Percentiles rank a stretch among this genome's conserved stretches.
These are phyloP conservation scores for Bradypus variegatus DNA, from an alignment of 2,797 vertebrate genomes.

Conservation along the genomic window DNA sequence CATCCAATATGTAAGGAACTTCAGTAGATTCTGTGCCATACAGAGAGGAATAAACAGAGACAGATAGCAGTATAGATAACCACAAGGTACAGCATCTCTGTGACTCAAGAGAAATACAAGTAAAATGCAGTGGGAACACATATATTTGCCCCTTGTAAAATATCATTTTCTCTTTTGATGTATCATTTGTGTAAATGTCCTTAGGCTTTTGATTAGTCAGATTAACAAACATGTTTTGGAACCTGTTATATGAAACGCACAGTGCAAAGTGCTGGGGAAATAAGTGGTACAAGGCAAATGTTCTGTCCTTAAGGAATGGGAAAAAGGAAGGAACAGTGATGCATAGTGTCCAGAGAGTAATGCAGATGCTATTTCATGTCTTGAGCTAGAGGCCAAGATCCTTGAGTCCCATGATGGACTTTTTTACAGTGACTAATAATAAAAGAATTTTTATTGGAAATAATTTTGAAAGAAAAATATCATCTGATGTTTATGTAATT, in stretches of 20 bases:
- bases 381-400: background rate
- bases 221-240: background rate
- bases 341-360: no score
- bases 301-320: background rate
- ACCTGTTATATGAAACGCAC: background rate
- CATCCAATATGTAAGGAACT: background rate
- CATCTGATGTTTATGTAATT: background rate
- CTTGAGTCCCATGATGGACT: background rate
- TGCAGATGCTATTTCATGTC: background rate
- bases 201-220: background rate
- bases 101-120: background rate
- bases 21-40: background rate
- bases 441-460: constrained; percentile 14
- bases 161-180: background rate
- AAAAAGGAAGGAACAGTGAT: background rate
- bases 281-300: background rate
- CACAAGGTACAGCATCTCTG: background rate
- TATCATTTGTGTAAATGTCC: background rate
- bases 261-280: background rate
- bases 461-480: constrained; percentile 7
- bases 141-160: background rate
- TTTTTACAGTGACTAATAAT: background rate
- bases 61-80: background rate
- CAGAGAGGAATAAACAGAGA: background rate
- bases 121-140: background rate